phyloP scores from a whole-genome alignment of 2,888 invertebrate species.

The Xestia xanthographa region DNA sequence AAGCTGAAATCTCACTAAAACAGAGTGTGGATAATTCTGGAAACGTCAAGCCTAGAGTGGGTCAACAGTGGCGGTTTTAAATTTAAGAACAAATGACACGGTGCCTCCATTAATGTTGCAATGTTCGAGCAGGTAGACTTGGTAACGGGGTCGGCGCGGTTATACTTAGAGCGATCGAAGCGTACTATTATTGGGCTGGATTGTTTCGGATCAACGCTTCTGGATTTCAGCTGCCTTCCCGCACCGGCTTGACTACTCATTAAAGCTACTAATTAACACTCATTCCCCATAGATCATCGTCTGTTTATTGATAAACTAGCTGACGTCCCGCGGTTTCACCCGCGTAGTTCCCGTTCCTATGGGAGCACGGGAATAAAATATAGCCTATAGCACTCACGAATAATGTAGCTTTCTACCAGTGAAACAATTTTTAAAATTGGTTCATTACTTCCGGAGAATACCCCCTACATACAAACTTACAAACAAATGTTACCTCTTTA shows the following conservation, averaged over 20 bases:
- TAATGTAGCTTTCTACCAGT: no score
- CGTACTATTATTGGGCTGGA: constrained; percentile 86
- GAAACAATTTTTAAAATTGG: no score
- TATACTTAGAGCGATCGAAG: constrained; percentile 88
- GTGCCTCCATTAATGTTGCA: constrained; percentile 87
- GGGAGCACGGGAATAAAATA: no score
- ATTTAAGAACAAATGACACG: constrained; percentile 86
- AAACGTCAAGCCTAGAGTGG: constrained; percentile 80
- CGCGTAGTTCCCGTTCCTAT: no score
- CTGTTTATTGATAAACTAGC: constrained; percentile 67
- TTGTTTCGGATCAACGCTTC: constrained; percentile 80
- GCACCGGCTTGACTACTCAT: constrained; percentile 53
- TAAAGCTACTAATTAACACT: constrained; percentile 73
- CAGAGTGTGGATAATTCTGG: constrained; percentile 78
- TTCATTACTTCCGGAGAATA: no score
- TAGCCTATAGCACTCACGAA: no score
- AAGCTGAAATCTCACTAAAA: constrained; percentile 65
- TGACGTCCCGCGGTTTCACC: no score
- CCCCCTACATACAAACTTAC: no score
- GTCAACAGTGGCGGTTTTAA: constrained; percentile 82
- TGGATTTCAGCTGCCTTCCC: constrained; percentile 78
- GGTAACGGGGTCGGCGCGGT: constrained; percentile 83
- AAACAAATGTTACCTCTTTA: no score
- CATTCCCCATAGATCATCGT: constrained; percentile 62
- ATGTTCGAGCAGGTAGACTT: constrained; percentile 79